phyloP scores from a whole-genome alignment of 2,888 invertebrate species.

The Orchestes rusci region DNA sequence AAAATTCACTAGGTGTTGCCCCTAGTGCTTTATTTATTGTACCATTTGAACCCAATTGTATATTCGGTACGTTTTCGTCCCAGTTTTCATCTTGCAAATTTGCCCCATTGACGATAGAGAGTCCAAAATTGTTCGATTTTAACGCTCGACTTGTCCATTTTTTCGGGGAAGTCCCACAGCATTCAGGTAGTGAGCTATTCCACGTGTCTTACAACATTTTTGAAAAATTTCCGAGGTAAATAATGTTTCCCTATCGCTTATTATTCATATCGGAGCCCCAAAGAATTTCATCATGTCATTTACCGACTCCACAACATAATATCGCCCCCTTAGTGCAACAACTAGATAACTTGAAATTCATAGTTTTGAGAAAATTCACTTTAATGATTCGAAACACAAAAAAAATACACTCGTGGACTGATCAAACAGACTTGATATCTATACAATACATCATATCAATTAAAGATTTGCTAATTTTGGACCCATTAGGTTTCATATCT shows the following conservation, averaged over 20 bases:
- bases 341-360: too few relatives aligned
- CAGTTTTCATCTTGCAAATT: slow-evolving; percentile 14
- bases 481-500: too few relatives aligned
- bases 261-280: slow-evolving; percentile 18
- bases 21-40: slow-evolving; percentile 11
- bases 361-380: too few relatives aligned
- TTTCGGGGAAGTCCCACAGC: slow-evolving; percentile 16
- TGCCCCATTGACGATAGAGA: too few relatives aligned
- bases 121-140: too few relatives aligned
- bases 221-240: slow-evolving; percentile 9
- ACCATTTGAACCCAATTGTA: too few relatives aligned
- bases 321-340: too few relatives aligned
- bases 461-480: too few relatives aligned
- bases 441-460: too few relatives aligned
- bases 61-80: slow-evolving; percentile 22
- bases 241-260: slow-evolving; percentile 13
- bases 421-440: too few relatives aligned
- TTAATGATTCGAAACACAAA: too few relatives aligned
- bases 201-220: slow-evolving; percentile 14
- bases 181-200: slow-evolving; percentile 18
- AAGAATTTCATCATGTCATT: slow-evolving; percentile 10
- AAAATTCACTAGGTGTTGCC: slow-evolving; percentile 19
- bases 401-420: too few relatives aligned
- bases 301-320: slow-evolving; percentile 9
- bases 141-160: slow-evolving; percentile 15